Evolutionary conservation across 2,888 invertebrate species (phyloP).

Genomic region (Lasioglossum malachurum): DNA sequence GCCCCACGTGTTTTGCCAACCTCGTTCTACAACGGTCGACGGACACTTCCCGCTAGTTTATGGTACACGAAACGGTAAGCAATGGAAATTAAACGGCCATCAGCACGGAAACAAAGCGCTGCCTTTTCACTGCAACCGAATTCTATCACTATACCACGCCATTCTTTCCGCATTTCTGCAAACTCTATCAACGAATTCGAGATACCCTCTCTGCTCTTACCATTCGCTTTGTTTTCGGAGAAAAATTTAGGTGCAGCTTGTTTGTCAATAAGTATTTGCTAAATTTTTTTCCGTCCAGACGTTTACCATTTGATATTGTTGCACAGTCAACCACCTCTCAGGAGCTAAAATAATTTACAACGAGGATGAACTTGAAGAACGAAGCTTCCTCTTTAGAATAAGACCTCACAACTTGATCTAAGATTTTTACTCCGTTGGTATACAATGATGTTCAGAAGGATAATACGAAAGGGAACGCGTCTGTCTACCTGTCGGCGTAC

Average conservation of each 20-base stretch:
- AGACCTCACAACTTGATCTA: neutral
- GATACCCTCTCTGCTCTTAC: neutral
- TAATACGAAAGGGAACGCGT: neutral
- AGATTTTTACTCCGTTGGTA: neutral
- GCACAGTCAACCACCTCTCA: neutral
- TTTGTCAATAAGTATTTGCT: too few species aligned
- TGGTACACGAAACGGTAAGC: neutral
- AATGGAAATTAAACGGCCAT: neutral
- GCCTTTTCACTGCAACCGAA: neutral
- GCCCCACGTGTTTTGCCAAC: constrained; percentile 10
- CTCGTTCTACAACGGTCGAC: neutral
- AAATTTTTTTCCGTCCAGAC: too few species aligned
- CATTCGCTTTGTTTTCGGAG: neutral
- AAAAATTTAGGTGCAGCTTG: neutral
- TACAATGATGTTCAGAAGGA: neutral
- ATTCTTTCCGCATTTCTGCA: neutral
- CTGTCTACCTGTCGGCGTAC: neutral
- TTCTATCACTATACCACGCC: neutral
- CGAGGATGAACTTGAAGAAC: neutral
- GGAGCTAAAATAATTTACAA: neutral
- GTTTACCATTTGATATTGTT: neutral
- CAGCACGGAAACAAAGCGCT: neutral
- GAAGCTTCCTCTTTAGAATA: neutral
- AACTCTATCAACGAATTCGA: neutral
- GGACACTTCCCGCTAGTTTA: constrained; percentile 1